Conservation (phyloP, 2,113 vertebrate genomes). For the Ellobius talpinus region DNA sequence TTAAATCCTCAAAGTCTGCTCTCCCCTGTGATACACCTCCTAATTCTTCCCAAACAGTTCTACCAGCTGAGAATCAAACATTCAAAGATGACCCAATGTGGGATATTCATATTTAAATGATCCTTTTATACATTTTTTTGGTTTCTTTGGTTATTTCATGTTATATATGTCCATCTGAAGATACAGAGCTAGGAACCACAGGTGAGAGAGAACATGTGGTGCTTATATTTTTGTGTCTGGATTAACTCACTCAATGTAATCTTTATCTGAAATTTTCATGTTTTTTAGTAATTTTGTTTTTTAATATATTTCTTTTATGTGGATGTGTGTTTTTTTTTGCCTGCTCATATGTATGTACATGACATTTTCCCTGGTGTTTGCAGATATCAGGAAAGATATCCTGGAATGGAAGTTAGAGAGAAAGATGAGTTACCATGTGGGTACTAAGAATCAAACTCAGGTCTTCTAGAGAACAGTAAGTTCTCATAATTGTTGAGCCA, state of each 20-base stretch:
- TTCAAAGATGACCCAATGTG: neutral
- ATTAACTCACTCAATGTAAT: neutral
- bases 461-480: too few relatives aligned
- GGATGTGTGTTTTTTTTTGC: neutral
- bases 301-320: neutral
- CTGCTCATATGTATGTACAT: neutral
- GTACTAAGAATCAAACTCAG: neutral
- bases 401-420: neutral
- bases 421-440: neutral
- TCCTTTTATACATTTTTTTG: neutral
- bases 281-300: neutral
- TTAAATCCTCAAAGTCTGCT: neutral
- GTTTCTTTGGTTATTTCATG: neutral
- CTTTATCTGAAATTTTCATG: neutral
- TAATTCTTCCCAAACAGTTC: neutral
- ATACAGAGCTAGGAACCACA: neutral
- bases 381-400: neutral
- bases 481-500: neutral
- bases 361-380: neutral
- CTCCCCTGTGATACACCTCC: neutral
- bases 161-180: neutral
- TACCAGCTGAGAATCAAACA: neutral
- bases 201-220: neutral
- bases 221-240: neutral
- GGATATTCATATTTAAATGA: neutral